Evolutionary conservation across 2,797 vertebrate genomes (phyloP), one percentile per base, ranked within the genome.

Genomic region (Acanthurus lineatus): DNA sequence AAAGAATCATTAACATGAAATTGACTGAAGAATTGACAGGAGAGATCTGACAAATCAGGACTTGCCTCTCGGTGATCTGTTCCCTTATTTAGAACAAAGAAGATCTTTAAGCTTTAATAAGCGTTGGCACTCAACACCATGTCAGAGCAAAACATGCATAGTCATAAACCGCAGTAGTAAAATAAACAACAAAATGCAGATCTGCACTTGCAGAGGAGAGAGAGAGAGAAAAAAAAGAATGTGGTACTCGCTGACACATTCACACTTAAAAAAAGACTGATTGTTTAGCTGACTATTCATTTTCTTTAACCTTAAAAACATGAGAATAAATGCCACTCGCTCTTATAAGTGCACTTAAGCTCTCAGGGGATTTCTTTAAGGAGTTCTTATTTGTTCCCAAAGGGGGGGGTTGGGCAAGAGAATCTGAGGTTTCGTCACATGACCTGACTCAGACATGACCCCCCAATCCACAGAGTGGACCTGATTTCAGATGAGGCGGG

Each of bases 21-120:
- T 47, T 79, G 25, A 76, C 58, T 81, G 57, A 84, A 60, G 62
- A 68, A 70, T 49, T 75, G 77, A 86, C 81, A 62, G 47, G 32
- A 12, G 54, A 66, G 63, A 12, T n/a, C 2, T 2, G 62, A 76
- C 89, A 69, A 59, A 86, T 90, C 83, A 4, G 38, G 79, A 74
- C 90, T 77, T 88, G 89, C 22, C 66, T 48, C 49, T 75, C 77
- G 42, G 42, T 6, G 51, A 68, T 76, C 12, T 15, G 68, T 48
- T 91, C 79, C 69, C 77, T 83, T 82, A 84, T 85, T 86, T 85
- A 86, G 72, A 89, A 83, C 70, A 82, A 86, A 80, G 58, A 52
- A 40, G 54, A 79, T 81, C 69, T 85, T 86, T 60, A 73, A 65
- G 59, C 38, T 81, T 84, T 86, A 72, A 79, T 80, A 64, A 47